phyloP scores from a whole-genome alignment of 2,888 invertebrate genomes.

The Hirtodrosophila confusa region DNA sequence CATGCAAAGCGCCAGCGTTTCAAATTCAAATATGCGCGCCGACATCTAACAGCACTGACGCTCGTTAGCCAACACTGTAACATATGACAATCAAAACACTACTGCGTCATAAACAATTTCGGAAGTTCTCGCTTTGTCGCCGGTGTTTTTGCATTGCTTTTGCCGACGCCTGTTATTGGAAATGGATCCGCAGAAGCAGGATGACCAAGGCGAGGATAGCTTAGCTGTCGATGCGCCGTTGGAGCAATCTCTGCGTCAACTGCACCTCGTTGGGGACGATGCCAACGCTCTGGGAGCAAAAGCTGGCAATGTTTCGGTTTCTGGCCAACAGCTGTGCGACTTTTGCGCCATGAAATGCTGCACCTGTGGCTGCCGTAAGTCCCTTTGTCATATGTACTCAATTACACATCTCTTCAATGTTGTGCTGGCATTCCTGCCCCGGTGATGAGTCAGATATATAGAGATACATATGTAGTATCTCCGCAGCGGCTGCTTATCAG shows the following conservation, averaged over 20 bases:
- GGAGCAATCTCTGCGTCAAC: not conserved
- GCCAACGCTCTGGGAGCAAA: not conserved
- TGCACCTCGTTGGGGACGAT: not conserved
- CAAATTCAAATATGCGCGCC: conserved; percentile 12
- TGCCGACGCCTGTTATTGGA: not conserved
- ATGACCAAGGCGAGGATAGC: not conserved
- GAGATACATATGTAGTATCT: too few species aligned
- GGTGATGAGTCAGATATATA: too few species aligned
- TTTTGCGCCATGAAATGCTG: conserved; percentile 21
- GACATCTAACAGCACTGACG: not conserved
- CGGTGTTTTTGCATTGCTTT: not conserved
- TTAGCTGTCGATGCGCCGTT: not conserved
- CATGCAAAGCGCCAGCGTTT: not conserved
- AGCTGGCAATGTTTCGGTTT: conserved; percentile 7
- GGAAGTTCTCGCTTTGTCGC: not conserved
- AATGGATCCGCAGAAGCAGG: conserved; percentile 20
- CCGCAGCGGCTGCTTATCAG: too few species aligned
- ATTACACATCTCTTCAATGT: too few species aligned
- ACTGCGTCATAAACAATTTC: conserved; percentile 28
- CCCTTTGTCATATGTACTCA: not conserved
- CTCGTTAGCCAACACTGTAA: conserved; percentile 38
- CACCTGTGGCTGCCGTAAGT: conserved; percentile 57
- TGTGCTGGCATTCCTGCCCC: too few species aligned
- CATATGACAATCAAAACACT: conserved; percentile 7
- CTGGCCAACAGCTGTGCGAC: conserved; percentile 33